Conservation (phyloP, 2,888 invertebrate species). For the Cephus pulcher region DNA sequence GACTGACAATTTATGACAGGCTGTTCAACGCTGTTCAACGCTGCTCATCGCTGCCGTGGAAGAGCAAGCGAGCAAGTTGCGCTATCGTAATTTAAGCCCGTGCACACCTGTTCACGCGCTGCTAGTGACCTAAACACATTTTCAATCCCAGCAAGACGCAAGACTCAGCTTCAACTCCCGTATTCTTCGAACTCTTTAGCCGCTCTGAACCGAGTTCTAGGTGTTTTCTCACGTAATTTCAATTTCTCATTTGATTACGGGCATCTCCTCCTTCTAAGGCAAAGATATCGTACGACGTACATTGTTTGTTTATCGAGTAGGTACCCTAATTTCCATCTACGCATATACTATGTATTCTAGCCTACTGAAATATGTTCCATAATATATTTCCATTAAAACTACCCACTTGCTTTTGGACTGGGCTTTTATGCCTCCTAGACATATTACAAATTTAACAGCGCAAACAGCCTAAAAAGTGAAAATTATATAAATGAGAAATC, state of each 20-base stretch:
- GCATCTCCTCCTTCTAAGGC: too few relatives aligned
- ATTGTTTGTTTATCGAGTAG: too few relatives aligned
- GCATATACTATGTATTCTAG: too few relatives aligned
- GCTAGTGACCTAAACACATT: background rate
- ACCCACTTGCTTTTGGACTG: background rate
- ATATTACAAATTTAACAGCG: conserved; percentile 32
- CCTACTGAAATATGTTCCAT: background rate
- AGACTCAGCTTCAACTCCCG: too few relatives aligned
- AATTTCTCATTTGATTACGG: too few relatives aligned
- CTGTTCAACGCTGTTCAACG: background rate
- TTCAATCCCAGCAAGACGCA: too few relatives aligned
- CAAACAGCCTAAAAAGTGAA: conserved; percentile 47
- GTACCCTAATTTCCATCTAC: too few relatives aligned
- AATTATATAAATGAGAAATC: conserved; percentile 31
- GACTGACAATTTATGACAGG: conserved; percentile 12
- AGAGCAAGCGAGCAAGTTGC: background rate
- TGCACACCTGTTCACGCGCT: conserved; percentile 1
- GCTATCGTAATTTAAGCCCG: background rate
- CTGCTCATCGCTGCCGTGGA: too few relatives aligned
- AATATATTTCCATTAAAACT: conserved; percentile 20
- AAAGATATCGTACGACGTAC: too few relatives aligned
- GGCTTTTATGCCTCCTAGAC: background rate
- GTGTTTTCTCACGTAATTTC: background rate
- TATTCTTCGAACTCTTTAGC: background rate
- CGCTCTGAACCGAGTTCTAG: background rate